Conservation (phyloP, 2,113 vertebrate genomes). For the Nothoprocta perdicaria region DNA sequence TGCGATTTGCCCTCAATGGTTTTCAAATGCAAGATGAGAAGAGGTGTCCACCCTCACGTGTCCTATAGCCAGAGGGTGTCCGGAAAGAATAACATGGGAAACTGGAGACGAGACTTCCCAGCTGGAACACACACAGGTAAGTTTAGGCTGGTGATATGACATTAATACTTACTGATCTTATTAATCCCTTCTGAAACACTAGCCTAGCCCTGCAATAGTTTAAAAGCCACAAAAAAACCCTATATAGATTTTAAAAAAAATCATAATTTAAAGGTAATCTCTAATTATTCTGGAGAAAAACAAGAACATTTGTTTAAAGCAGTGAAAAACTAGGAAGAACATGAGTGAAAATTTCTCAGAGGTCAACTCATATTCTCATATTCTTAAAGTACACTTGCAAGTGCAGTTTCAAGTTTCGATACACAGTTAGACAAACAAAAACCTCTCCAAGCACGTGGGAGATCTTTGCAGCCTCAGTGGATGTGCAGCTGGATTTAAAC, state of each 20-base stretch:
- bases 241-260: not conserved
- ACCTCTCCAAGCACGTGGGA: not conserved
- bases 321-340: not conserved
- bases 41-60: not conserved
- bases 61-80: not conserved
- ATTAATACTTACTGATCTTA: not conserved
- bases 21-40: not conserved
- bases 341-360: not conserved
- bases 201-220: not conserved
- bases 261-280: not conserved
- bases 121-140: not conserved
- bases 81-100: not conserved
- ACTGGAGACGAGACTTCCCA: not conserved
- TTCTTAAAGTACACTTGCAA: not conserved
- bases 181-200: not conserved
- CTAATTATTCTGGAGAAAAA: constrained; percentile 9
- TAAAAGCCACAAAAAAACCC: not conserved
- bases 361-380: not conserved
- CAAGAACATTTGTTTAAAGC: not conserved
- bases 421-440: not conserved
- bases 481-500: not conserved
- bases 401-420: not conserved
- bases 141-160: not conserved
- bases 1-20: not conserved
- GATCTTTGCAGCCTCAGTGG: not conserved